A percentile compares a stretch with the other conserved stretches of the same genome.
Evolutionary conservation across 2,113 vertebrate genomes (phyloP).

Genomic region (Thunnus maccoyii): DNA sequence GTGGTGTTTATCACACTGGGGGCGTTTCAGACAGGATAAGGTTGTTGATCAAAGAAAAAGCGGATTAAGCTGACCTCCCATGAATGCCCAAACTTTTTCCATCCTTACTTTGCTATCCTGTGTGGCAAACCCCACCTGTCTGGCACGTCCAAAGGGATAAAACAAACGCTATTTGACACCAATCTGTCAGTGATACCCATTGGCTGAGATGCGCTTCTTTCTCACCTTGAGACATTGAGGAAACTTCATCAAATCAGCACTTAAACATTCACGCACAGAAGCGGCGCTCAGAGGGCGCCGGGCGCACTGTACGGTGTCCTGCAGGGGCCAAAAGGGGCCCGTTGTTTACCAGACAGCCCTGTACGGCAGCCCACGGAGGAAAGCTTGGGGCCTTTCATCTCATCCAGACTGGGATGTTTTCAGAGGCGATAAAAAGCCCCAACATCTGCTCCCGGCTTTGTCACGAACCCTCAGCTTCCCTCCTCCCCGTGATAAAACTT

Average conservation of each 20-base stretch:
- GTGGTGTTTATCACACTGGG: constrained; percentile 44
- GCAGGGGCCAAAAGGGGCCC: constrained; percentile 46
- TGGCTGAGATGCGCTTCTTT: not conserved
- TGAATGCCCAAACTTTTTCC: not conserved
- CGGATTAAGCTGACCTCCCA: constrained; percentile 15
- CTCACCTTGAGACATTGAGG: constrained; percentile 24
- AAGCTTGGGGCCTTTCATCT: constrained; percentile 71
- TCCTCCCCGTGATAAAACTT: constrained; percentile 54
- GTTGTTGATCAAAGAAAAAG: constrained; percentile 51
- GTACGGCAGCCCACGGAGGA: constrained; percentile 39
- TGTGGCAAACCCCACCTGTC: constrained; percentile 33
- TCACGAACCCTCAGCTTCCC: constrained; percentile 35
- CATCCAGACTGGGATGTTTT: constrained; percentile 68
- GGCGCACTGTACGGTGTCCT: constrained; percentile 39
- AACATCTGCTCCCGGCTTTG: constrained; percentile 80
- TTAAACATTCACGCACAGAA: constrained; percentile 35
- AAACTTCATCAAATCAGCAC: constrained; percentile 14
- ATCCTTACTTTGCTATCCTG: not conserved
- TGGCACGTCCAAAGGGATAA: constrained; percentile 25
- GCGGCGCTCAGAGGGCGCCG: not conserved
- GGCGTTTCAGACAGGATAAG: constrained; percentile 24
- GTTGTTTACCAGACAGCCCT: constrained; percentile 42
- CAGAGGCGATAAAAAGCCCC: constrained; percentile 65
- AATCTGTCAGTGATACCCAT: constrained; percentile 48
- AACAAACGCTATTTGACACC: constrained; percentile 61